Base-by-base conservation (phyloP, 2,888 invertebrate genomes). In the Trissoscelio sp. region DNA sequence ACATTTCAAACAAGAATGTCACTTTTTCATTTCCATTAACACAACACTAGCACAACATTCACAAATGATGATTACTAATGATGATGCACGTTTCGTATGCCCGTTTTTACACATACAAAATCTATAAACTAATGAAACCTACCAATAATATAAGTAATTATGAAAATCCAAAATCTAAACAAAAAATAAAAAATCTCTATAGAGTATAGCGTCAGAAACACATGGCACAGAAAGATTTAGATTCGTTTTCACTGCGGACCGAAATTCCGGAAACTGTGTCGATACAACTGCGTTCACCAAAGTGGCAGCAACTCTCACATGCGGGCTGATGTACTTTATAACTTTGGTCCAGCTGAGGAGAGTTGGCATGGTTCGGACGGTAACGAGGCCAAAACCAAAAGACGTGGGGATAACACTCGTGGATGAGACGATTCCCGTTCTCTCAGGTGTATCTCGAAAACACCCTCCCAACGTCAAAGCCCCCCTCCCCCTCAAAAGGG, bases 341-440 rank as follows among this genome's bases (percentile, higher is more conserved):
- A 91, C 88, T 89, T 91, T 89, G 87, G 89, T 87, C 84, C 83
- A 83, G 82, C 80, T 58, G 78, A 78, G 78, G 79, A 72, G 81
- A 70, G 73, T 44, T 77, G 73, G 81, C 66, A 67, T 62, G 79
- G 75, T 80, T 75, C 79, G 81, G 77, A 81, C 82, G 79, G 82
- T 85, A 89, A 89, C 86, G 88, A 88, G 89, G 90, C 89, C 90
- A 88, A 87, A 89, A 87, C 83, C 85, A 88, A 91, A 75, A 70
- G 81, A 81, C 70, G 81, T 81, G 83, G 83, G 83, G 83, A 78
- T 82, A 75, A 69, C 67, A 58, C 75, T 58, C 57, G 66, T 55
- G 42, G 72, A 82, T 77, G 69, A 77, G 77, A 64, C 64, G 66
- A 42, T 64, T 74, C 44, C 79, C 79, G 79, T 70, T 79, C 82